Evolutionary conservation across 2,888 invertebrate genomes (phyloP).

Genomic region (Ormyrus labotus): DNA sequence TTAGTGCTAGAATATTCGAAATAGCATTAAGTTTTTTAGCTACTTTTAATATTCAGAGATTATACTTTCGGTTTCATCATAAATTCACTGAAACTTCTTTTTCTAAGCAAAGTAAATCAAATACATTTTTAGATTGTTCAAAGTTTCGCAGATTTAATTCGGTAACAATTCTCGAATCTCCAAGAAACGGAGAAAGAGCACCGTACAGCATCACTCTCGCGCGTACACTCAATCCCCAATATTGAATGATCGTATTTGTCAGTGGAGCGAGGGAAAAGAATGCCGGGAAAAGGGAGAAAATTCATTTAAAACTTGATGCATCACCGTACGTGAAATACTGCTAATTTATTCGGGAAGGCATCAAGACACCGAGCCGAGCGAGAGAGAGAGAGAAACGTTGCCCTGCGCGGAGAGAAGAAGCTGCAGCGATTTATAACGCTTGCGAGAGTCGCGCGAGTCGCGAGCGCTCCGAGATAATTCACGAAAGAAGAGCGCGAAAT

Average conservation of each 20-base stretch:
- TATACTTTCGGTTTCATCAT: too few relatives aligned
- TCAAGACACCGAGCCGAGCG: neutral
- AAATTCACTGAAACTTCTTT: too few relatives aligned
- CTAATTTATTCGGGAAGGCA: slow-evolving; percentile 49
- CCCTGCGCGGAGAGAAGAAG: neutral
- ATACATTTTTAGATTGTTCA: too few relatives aligned
- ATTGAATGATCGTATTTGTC: slow-evolving; percentile 21
- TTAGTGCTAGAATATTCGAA: slow-evolving; percentile 36
- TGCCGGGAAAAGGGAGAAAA: slow-evolving; percentile 9
- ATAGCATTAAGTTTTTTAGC: slow-evolving; percentile 32
- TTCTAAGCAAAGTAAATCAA: too few relatives aligned
- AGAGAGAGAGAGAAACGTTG: slow-evolving; percentile 9
- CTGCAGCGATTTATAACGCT: slow-evolving; percentile 52
- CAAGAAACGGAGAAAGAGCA: too few relatives aligned
- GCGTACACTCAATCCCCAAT: too few relatives aligned
- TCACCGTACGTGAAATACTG: slow-evolving; percentile 42
- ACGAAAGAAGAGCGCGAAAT: slow-evolving; percentile 32
- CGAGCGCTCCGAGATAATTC: slow-evolving; percentile 39
- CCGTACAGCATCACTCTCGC: neutral
- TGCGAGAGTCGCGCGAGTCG: neutral
- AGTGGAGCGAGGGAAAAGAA: slow-evolving; percentile 18
- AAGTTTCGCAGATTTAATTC: too few relatives aligned
- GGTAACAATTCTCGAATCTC: too few relatives aligned
- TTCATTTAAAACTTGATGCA: slow-evolving; percentile 50
- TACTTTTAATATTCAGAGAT: too few relatives aligned